Base-by-base conservation (phyloP, 2,888 invertebrate species). In the Pegoplata infirma region DNA sequence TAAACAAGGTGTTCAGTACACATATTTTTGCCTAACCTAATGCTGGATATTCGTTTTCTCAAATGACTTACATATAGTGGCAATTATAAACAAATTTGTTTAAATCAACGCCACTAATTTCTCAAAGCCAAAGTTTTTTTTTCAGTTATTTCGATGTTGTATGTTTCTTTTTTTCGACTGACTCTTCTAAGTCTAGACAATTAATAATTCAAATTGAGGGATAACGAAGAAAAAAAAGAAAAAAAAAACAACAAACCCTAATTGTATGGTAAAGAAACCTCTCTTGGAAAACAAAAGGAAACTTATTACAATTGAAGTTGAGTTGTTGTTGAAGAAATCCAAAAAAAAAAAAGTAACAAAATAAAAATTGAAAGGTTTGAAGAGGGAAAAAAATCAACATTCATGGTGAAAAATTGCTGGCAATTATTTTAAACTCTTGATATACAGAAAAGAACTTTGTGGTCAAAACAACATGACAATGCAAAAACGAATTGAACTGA, bases 391-490 rank as follows among this genome's bases (percentile, higher is more conserved):
- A 58, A 53, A 76, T 61, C 58, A n/a, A 72, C 77, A 77, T 63
- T 63, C 44, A 68, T 73, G 73, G 40, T 74, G 73, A 78, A 74
- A 78, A 78, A 78, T 78, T 74, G 68, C 64, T 64, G 73, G 73
- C 78, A 78, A 78, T 78, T 78, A 78, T 78, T 73, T 74, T 58
- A 47, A 67, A 49, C 64, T 73, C 73, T 58, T 69, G 59, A 64
- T 63, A 36, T 40, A 64, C 44, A 73, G 53, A n/a, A n/a, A n/a
- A n/a, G n/a, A 68, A 68, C 36, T 53, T 78, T 73, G 73, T 64
- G 78, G 73, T 78, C 77, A 78, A 73, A 73, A 78, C 59, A 78
- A 78, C 73, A 78, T 78, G 73, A 78, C 78, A 69, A 59, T 56
- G 64, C 77, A 69, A 77, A 78, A 72, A 55, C 59, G 16, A 21